Evolutionary conservation across 2,797 vertebrate species (phyloP).

Genomic region (Labeo calbasu): DNA sequence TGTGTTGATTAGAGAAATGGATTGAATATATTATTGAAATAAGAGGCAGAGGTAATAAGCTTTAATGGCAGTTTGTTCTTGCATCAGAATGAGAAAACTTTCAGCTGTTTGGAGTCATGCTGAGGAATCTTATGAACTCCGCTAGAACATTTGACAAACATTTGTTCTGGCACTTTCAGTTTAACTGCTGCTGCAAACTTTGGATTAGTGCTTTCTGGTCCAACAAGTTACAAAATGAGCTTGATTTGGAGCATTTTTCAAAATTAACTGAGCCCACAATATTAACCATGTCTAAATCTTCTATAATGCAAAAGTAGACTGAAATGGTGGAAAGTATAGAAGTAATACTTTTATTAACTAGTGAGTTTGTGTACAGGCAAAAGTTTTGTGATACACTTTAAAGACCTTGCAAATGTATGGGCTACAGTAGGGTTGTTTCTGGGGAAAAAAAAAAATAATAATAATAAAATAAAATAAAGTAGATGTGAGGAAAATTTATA

Average conservation of each 20-base stretch:
- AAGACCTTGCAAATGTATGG: background rate
- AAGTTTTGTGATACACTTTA: no score
- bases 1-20: constrained; percentile 44
- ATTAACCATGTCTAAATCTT: background rate
- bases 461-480: no score
- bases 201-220: background rate
- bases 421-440: no score
- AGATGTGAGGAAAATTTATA: no score
- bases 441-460: no score
- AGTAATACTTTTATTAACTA: background rate
- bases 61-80: constrained; percentile 52
- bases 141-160: background rate
- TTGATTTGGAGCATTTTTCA: constrained; percentile 20
- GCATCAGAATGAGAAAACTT: constrained; percentile 48
- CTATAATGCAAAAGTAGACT: background rate
- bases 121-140: constrained; percentile 19
- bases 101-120: constrained; percentile 24
- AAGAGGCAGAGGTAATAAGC: constrained; percentile 53
- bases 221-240: background rate
- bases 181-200: background rate
- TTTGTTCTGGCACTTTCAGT: constrained; percentile 8
- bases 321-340: background rate
- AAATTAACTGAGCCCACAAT: background rate
- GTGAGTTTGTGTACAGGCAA: background rate
- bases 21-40: constrained; percentile 43